These are phyloP conservation scores for Chalcis sispes DNA, from an alignment of 2,888 invertebrate genomes.

Conservation along the genomic window DNA sequence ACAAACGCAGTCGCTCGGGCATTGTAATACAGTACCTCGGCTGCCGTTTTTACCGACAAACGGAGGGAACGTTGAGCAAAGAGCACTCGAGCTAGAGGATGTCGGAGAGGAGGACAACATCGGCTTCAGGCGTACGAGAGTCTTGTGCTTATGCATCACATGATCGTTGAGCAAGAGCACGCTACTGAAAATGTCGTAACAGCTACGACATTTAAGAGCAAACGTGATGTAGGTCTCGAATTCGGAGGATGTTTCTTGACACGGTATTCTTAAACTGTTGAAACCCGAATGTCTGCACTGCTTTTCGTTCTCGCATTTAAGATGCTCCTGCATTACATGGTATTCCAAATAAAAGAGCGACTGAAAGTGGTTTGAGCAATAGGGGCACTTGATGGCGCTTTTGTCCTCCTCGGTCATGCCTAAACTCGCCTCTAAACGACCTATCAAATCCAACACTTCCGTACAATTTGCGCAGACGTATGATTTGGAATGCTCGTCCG, in stretches of 20 bases:
- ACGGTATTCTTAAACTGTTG: conserved; percentile 43
- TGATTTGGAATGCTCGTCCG: conserved; percentile 25
- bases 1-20: conserved; percentile 56
- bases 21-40: conserved; percentile 40
- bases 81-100: neutral
- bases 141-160: conserved; percentile 53
- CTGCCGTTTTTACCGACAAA: conserved; percentile 30
- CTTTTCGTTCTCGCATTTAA: conserved; percentile 58
- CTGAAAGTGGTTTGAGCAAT: conserved; percentile 60
- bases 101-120: neutral
- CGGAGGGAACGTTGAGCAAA: neutral
- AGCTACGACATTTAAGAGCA: conserved; percentile 55
- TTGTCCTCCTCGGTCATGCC: conserved; percentile 53
- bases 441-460: conserved; percentile 55
- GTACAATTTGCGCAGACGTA: conserved; percentile 57
- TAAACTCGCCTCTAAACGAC: conserved; percentile 51
- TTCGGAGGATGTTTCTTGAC: conserved; percentile 40
- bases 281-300: conserved; percentile 50
- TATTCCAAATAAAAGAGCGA: conserved; percentile 59
- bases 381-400: conserved; percentile 59
- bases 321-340: conserved; percentile 60
- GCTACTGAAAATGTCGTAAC: conserved; percentile 46
- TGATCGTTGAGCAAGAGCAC: conserved; percentile 55
- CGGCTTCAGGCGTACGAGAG: conserved; percentile 38
- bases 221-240: conserved; percentile 53